These are phyloP conservation scores for Microcebus lehilahytsara DNA, from an alignment of 2,113 vertebrate genomes.

Conservation along the genomic window DNA sequence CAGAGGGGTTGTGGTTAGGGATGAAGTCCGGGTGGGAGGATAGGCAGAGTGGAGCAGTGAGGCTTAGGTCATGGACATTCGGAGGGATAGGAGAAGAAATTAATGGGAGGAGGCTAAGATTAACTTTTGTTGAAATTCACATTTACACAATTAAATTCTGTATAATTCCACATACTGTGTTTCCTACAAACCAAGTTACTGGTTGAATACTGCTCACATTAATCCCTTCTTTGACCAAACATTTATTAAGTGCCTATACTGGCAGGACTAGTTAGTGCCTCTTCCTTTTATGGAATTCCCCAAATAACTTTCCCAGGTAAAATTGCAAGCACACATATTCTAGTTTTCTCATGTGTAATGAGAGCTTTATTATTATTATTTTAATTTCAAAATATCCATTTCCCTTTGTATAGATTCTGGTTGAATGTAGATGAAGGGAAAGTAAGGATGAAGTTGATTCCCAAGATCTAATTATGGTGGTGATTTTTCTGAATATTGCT, in stretches of 20 bases:
- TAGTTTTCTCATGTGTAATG: neutral
- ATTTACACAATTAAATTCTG: neutral
- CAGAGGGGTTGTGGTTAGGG: neutral
- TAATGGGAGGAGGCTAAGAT: neutral
- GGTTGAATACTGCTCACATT: neutral
- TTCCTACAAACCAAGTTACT: neutral
- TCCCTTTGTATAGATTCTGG: neutral
- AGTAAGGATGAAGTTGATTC: neutral
- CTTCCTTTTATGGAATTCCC: neutral
- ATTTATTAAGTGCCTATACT: accelerated
- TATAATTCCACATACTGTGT: neutral
- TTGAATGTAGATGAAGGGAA: neutral
- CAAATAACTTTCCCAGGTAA: neutral
- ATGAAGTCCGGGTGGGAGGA: too few relatives aligned
- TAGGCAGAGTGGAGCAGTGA: neutral
- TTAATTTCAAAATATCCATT: neutral
- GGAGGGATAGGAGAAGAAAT: neutral
- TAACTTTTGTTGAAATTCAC: neutral
- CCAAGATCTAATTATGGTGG: neutral
- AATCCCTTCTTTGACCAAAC: neutral
- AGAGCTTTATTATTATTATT: neutral
- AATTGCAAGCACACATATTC: neutral
- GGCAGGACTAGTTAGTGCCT: neutral
- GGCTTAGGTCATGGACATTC: neutral
- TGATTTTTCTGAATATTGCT: neutral